Percentiles rank a stretch among this genome's conserved stretches.
Conservation (phyloP, 2,888 invertebrate genomes). For the Caenorhabditis macrosperma region DNA sequence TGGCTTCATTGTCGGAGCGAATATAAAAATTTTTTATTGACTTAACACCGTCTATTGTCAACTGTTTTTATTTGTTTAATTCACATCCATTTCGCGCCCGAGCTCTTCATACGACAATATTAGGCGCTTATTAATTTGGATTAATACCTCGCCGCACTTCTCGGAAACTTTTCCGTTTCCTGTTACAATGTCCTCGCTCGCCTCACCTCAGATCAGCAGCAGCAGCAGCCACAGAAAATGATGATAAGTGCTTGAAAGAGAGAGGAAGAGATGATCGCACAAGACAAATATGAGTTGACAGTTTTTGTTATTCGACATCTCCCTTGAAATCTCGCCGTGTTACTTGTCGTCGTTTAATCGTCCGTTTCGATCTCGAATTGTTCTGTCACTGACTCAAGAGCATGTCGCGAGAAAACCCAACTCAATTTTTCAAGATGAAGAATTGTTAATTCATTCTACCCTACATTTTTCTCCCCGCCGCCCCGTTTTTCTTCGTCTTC, state of each 20-base stretch:
- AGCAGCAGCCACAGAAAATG: not conserved
- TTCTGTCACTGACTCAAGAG: too few species aligned
- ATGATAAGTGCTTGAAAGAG: slow-evolving; percentile 19
- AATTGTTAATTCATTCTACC: slow-evolving; percentile 49
- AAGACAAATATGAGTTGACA: slow-evolving; percentile 49
- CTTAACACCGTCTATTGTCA: slow-evolving; percentile 58
- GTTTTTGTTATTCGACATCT: slow-evolving; percentile 34
- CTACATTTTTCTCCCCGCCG: not conserved
- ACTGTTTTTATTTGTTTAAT: slow-evolving; percentile 62
- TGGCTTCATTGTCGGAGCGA: slow-evolving; percentile 33
- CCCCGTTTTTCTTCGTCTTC: slow-evolving; percentile 22
- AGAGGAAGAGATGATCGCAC: slow-evolving; percentile 25
- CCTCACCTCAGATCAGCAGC: slow-evolving; percentile 7
- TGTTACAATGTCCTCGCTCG: slow-evolving; percentile 19
- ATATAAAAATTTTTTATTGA: slow-evolving; percentile 58
- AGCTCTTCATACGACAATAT: slow-evolving; percentile 48
- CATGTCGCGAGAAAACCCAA: slow-evolving; percentile 25
- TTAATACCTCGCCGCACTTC: slow-evolving; percentile 29
- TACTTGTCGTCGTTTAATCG: slow-evolving; percentile 21
- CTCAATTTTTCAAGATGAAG: slow-evolving; percentile 43
- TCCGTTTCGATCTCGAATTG: not conserved
- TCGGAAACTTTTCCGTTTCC: slow-evolving; percentile 29
- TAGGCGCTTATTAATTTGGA: slow-evolving; percentile 55
- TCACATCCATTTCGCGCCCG: slow-evolving; percentile 49
- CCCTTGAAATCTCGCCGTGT: slow-evolving; percentile 13